A percentile compares a stretch with the other conserved stretches of the same genome.
These are phyloP conservation scores for Tichodroma muraria DNA, from an alignment of 2,113 vertebrate genomes.

Conservation along the genomic window DNA sequence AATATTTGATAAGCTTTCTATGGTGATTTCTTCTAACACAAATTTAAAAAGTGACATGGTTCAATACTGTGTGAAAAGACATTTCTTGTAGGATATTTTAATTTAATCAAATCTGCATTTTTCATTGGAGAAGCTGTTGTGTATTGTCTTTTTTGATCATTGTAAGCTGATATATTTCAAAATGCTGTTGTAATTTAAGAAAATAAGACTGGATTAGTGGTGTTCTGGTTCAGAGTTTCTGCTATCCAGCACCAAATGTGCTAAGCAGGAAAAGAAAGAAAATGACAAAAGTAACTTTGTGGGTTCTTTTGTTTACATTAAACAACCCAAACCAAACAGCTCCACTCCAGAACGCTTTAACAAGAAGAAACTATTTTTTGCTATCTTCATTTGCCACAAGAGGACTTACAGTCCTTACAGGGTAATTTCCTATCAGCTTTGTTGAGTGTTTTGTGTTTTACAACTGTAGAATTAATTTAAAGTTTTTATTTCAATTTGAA, in stretches of 20 bases:
- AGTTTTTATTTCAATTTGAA: constrained; percentile 11
- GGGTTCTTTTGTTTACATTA: not conserved
- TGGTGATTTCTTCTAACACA: not conserved
- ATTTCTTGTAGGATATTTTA: not conserved
- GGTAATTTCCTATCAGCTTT: not conserved
- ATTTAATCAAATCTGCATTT: not conserved
- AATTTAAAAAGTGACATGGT: not conserved
- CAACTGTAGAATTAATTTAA: constrained; percentile 4
- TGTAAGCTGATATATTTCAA: not conserved
- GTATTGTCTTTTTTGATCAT: not conserved
- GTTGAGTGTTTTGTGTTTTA: not conserved
- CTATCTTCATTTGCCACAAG: constrained; percentile 12
- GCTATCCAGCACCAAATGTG: not conserved
- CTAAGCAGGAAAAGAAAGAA: not conserved
- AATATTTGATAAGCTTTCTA: not conserved
- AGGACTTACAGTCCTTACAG: not conserved
- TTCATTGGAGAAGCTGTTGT: not conserved
- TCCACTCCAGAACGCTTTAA: not conserved
- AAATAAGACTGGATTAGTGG: not conserved
- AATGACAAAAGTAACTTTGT: not conserved
- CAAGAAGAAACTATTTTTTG: not conserved
- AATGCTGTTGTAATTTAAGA: not conserved
- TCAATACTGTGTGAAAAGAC: not conserved
- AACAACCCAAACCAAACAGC: not conserved
- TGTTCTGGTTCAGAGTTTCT: not conserved